Evolutionary conservation across 2,888 invertebrate genomes (phyloP).

Genomic region (Hirtodrosophila duncani): DNA sequence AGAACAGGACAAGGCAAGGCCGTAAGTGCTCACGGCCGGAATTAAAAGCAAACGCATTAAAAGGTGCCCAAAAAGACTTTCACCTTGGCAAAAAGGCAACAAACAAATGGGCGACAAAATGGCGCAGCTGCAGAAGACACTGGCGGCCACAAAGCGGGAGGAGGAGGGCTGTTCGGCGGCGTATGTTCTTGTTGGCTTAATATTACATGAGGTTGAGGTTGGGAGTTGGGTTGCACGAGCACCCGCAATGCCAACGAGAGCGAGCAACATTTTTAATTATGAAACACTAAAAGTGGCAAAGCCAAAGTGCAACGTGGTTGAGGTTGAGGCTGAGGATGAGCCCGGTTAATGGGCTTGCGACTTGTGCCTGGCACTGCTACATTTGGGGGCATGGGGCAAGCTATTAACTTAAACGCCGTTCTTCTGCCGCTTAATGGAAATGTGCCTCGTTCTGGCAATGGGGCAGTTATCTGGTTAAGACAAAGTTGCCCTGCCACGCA

Average conservation of each 20-base stretch:
- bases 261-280: conserved; percentile 77
- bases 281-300: conserved; percentile 77
- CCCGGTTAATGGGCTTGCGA: conserved; percentile 10
- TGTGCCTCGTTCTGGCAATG: conserved; percentile 64
- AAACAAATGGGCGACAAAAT: conserved; percentile 44
- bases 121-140: conserved; percentile 68
- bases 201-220: conserved; percentile 45
- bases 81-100: conserved; percentile 55
- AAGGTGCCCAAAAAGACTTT: conserved; percentile 69
- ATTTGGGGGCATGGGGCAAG: conserved; percentile 38
- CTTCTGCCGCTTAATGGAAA: conserved; percentile 75
- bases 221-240: conserved; percentile 20
- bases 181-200: conserved; percentile 29
- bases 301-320: conserved; percentile 54
- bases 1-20: too few species aligned
- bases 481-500: conserved; percentile 35
- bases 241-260: too few species aligned
- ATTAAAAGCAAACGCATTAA: conserved; percentile 71
- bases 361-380: too few species aligned
- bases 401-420: conserved; percentile 77
- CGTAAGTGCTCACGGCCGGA: conserved; percentile 61
- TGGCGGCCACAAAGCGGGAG: too few species aligned
- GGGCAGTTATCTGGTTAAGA: conserved; percentile 70
- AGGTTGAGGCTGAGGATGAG: conserved; percentile 10
- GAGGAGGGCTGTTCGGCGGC: conserved; percentile 1